Evolutionary conservation across 2,888 invertebrate species (phyloP), one percentile per base, ranked within the genome.

Genomic region (Poecilus cupreus): DNA sequence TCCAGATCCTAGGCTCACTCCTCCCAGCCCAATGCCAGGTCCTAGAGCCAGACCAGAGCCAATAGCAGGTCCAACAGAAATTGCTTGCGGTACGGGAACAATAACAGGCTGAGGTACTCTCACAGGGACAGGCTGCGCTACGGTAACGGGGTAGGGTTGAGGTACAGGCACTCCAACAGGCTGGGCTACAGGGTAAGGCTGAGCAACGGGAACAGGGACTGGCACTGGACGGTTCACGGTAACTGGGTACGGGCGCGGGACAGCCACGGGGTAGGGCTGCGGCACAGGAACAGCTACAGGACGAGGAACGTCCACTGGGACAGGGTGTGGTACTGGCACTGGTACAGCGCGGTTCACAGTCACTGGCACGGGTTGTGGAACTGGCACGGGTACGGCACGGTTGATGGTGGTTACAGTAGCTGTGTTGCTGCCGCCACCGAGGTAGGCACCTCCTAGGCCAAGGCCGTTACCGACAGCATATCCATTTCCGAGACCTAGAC

Each of bases 271-370:
- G 11, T 87, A 86, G 6, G 86, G 85, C 54, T 84, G 82, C 24
- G 84, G 84, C 16, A 87, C 84, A 13, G 86, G 84, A 11, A 87
- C 86, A 1, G 87, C 86, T 13, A 86, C 84, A 4, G 88, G 87
- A 79, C 87, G 86, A 16, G 87, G 86, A 16, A 89, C 88, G 0
- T 83, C 79, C n/a, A 86, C 85, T 32, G 86, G 86, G 6, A 86
- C 85, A 6, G 80, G 83, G 8, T 85, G 85, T 11, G 85, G 85
- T 5, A 85, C 84, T 11, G 86, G 85, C 10, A 85, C 86, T 11
- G 86, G 83, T 16, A 86, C 85, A 13, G 85, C 83, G 18, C 85
- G 83, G 57, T 84, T 85, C 0, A 86, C 84, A 1, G 85, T 83
- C n/a, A 86, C 85, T 18, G 86, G 84, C 6, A 83, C 77, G 6